Percentiles rank a stretch among this genome's conserved stretches.
These are phyloP conservation scores for Syrmaticus mikado DNA, from an alignment of 2,113 vertebrate species.

Conservation along the genomic window DNA sequence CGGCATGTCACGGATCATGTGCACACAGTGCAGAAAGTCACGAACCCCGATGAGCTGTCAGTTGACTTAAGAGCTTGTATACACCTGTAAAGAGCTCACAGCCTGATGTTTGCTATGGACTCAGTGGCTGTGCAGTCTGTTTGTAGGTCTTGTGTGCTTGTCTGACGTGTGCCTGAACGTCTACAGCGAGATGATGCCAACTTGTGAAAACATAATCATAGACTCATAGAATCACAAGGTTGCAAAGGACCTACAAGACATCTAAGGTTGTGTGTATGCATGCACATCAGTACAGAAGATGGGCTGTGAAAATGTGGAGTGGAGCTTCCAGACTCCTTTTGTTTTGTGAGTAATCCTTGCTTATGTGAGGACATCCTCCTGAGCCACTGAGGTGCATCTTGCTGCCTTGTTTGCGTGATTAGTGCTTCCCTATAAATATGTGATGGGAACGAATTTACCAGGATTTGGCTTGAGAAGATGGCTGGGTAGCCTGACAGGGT, in stretches of 20 bases:
- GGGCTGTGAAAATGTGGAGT: background rate
- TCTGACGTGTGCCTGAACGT: background rate
- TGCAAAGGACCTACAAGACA: background rate
- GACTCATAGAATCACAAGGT: too few relatives aligned
- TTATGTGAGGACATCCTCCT: background rate
- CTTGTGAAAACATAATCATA: background rate
- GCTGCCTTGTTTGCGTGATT: background rate
- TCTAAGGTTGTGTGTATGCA: fast-evolving
- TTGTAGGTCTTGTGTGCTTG: fast-evolving
- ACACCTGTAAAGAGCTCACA: background rate
- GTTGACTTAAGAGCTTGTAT: fast-evolving
- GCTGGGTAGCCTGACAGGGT: background rate
- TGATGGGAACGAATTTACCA: fast-evolving
- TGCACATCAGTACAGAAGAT: too few relatives aligned
- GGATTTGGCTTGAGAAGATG: background rate
- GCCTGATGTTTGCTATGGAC: background rate
- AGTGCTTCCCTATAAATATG: background rate
- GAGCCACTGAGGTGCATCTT: background rate
- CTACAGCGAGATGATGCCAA: background rate
- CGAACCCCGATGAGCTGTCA: background rate
- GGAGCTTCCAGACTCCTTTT: background rate
- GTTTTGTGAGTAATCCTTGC: background rate
- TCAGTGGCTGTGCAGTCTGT: background rate
- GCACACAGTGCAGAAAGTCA: background rate
- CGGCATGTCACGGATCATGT: fast-evolving